phyloP scores from a whole-genome alignment of 2,797 vertebrate genomes.

The Melanotaenia nigrans region DNA sequence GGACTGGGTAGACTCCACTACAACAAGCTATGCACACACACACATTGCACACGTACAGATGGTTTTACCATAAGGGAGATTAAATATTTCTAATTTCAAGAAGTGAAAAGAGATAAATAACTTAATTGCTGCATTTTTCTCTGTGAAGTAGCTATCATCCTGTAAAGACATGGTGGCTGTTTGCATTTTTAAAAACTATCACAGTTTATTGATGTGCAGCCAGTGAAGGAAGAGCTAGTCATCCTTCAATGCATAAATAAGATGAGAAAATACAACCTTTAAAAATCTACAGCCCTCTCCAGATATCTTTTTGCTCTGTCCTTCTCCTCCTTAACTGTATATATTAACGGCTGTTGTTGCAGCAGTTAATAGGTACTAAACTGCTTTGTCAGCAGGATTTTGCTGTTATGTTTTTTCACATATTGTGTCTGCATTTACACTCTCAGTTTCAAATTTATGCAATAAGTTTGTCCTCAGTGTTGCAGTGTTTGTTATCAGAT shows the following conservation, averaged over 20 bases:
- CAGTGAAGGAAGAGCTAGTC: constrained; percentile 48
- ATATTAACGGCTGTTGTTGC: constrained; percentile 14
- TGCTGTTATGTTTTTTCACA: constrained; percentile 17
- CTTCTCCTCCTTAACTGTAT: constrained; percentile 14
- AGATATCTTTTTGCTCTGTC: constrained; percentile 22
- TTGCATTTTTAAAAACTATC: not conserved
- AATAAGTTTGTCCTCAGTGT: constrained; percentile 45
- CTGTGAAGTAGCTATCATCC: constrained; percentile 58
- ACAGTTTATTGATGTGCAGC: constrained; percentile 61
- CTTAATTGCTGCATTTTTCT: constrained; percentile 16
- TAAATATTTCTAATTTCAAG: constrained; percentile 22
- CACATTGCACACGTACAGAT: constrained; percentile 1
- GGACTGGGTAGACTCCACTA: constrained; percentile 63
- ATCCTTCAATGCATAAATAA: constrained; percentile 55
- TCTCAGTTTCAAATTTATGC: constrained; percentile 38
- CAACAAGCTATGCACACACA: constrained; percentile 32
- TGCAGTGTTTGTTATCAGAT: constrained; percentile 73
- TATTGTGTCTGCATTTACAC: constrained; percentile 22
- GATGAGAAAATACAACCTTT: constrained; percentile 37
- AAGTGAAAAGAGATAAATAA: constrained; percentile 35
- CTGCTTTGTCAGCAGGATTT: constrained; percentile 39
- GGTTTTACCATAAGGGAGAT: constrained; percentile 31
- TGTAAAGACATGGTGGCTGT: constrained; percentile 10
- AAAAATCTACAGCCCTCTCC: constrained; percentile 2
- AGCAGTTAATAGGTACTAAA: constrained; percentile 34